A percentile compares a stretch with the other conserved stretches of the same genome.
These are phyloP conservation scores for Bibio marci DNA, from an alignment of 2,888 invertebrate genomes.

Conservation along the genomic window DNA sequence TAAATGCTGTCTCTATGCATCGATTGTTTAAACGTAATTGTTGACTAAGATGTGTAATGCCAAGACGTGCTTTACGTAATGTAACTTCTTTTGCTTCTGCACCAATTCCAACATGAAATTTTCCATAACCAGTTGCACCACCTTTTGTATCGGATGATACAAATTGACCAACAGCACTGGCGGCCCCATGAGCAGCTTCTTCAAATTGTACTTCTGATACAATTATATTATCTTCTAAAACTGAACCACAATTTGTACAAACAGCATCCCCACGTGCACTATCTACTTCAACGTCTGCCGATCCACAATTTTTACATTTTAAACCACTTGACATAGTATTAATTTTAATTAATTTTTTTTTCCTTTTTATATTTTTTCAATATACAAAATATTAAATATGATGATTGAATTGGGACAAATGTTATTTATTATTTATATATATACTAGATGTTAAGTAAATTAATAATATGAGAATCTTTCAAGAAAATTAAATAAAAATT, in stretches of 20 bases:
- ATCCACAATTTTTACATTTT: conserved; percentile 75
- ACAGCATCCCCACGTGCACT: conserved; percentile 88
- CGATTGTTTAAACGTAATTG: conserved; percentile 79
- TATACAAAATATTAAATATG: no score
- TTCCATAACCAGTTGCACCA: conserved; percentile 64
- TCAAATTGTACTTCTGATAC: conserved; percentile 94
- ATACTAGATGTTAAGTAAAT: no score
- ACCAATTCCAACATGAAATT: conserved; percentile 62
- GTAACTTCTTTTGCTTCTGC: conserved; percentile 89
- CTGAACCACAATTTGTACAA: conserved; percentile 90
- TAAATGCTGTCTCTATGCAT: conserved; percentile 83
- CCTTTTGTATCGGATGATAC: conserved; percentile 80
- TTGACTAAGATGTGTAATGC: conserved; percentile 70
- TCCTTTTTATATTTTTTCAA: background rate
- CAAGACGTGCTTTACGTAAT: conserved; percentile 68
- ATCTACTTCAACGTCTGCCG: conserved; percentile 86
- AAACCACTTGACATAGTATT: conserved; percentile 29
- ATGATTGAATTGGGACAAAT: no score
- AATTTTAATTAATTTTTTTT: background rate
- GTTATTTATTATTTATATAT: no score
- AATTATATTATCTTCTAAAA: conserved; percentile 89
- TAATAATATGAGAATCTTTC: no score
- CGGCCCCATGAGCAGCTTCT: conserved; percentile 77
- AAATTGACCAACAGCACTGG: conserved; percentile 82
- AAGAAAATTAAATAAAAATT: no score